phyloP scores from a whole-genome alignment of 2,797 vertebrate genomes.

The Thamnophis elegans region DNA sequence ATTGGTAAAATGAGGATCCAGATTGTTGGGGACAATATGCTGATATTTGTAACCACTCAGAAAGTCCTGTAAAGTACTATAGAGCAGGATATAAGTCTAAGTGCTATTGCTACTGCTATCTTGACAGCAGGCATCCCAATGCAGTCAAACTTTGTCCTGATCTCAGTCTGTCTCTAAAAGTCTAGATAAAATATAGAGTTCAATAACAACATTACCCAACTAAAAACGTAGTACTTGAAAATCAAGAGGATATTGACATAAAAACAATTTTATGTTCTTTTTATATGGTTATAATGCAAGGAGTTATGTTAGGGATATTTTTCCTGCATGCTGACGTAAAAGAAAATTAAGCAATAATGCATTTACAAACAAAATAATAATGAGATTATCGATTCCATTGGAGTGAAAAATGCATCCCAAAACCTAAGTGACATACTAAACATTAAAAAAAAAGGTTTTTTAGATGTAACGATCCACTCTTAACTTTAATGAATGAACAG shows the following conservation, averaged over 20 bases:
- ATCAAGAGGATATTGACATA: neutral
- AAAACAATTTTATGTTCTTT: neutral
- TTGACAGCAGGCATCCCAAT: neutral
- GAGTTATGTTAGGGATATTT: conserved; percentile 37
- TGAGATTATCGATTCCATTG: conserved; percentile 21
- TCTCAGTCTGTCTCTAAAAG: neutral
- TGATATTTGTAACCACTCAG: neutral
- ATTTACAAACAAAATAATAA: conserved; percentile 53
- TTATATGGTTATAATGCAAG: conserved; percentile 41
- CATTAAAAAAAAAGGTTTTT: conserved; percentile 26
- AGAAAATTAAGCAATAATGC: conserved; percentile 45
- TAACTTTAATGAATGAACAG: conserved; percentile 43
- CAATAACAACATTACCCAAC: no score
- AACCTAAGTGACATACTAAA: neutral
- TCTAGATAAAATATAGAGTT: neutral
- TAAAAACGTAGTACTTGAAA: neutral
- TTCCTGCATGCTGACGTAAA: conserved; percentile 44
- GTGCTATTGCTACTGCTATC: neutral
- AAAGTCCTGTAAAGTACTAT: neutral
- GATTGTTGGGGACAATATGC: neutral
- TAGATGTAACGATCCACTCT: conserved; percentile 45
- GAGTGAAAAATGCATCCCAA: neutral
- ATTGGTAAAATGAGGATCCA: neutral
- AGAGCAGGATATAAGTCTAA: neutral
- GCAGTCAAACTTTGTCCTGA: neutral